Percentiles rank a stretch among this genome's conserved stretches.
Conservation (phyloP, 1,140 invertebrate species). For the Lepidurus apus region DNA sequence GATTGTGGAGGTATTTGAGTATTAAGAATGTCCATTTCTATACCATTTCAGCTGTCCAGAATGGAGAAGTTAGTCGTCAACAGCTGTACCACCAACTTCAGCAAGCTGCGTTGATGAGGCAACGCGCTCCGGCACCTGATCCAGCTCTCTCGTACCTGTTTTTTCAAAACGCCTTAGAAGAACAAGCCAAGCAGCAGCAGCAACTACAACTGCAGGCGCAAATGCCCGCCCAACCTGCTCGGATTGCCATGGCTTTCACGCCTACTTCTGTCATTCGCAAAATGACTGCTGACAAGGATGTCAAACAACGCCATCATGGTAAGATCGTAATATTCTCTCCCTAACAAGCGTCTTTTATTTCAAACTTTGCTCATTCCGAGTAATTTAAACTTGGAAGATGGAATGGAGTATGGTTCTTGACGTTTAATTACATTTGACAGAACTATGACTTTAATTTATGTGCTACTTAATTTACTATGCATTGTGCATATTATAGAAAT, state of each 20-base stretch:
- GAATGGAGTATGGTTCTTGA: too few relatives aligned
- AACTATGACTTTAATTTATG: too few relatives aligned
- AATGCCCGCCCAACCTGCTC: constrained; percentile 37
- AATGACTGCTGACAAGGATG: constrained; percentile 83
- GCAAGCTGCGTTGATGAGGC: not conserved
- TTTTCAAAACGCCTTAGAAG: constrained; percentile 16
- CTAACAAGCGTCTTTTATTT: not conserved
- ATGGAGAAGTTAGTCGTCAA: not conserved
- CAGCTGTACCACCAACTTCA: not conserved
- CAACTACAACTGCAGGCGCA: constrained; percentile 35
- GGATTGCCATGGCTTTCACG: constrained; percentile 62
- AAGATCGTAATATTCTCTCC: not conserved
- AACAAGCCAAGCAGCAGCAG: constrained; percentile 24
- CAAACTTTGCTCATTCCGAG: too few relatives aligned
- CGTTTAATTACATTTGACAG: too few relatives aligned
- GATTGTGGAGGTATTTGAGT: not conserved
- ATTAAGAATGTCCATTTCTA: not conserved
- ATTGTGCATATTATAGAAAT: not conserved
- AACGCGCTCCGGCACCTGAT: not conserved
- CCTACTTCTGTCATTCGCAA: constrained; percentile 85
- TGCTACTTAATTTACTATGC: not conserved
- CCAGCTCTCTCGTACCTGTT: constrained; percentile 10
- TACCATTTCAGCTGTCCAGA: not conserved
- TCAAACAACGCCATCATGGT: constrained; percentile 30
- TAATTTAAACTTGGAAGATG: too few relatives aligned